These are phyloP conservation scores for Neocloeon triangulifer DNA, from an alignment of 1,140 invertebrate species.

Conservation along the genomic window DNA sequence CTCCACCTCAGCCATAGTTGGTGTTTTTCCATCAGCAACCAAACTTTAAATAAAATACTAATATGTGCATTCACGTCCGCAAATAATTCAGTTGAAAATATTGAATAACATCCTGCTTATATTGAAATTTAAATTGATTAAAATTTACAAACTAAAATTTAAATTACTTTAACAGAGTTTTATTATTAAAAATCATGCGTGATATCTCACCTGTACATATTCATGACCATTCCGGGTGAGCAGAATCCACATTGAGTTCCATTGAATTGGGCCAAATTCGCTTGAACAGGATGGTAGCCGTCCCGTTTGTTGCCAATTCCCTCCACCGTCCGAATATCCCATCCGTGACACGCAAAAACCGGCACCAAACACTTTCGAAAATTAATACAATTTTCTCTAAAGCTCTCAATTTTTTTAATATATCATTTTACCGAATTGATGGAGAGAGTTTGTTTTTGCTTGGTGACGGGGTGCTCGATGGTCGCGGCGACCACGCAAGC, in stretches of 20 bases:
- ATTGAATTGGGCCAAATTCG: conserved; percentile 15
- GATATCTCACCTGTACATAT: conserved; percentile 20
- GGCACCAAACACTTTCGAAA: conserved; percentile 26
- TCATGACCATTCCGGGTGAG: conserved; percentile 23
- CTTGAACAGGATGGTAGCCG: conserved; percentile 17
- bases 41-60: conserved; percentile 6
- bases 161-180: too few species aligned
- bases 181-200: too few species aligned
- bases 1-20: conserved; percentile 17
- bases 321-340: conserved; percentile 24
- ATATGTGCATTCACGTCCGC: too few species aligned
- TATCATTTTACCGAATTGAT: conserved; percentile 56
- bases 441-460: conserved; percentile 27
- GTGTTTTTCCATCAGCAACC: conserved; percentile 14
- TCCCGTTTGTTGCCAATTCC: conserved; percentile 17
- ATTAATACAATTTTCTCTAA: too few species aligned
- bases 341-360: conserved; percentile 20
- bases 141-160: too few species aligned
- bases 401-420: too few species aligned
- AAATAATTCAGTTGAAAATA: too few species aligned
- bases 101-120: too few species aligned
- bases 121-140: too few species aligned
- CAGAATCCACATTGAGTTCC: conserved; percentile 24
- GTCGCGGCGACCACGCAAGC: conserved; percentile 45
- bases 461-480: conserved; percentile 23